Evolutionary conservation across 1,140 invertebrate species (phyloP).

Genomic region (Stenopsyche tienmushanensis): DNA sequence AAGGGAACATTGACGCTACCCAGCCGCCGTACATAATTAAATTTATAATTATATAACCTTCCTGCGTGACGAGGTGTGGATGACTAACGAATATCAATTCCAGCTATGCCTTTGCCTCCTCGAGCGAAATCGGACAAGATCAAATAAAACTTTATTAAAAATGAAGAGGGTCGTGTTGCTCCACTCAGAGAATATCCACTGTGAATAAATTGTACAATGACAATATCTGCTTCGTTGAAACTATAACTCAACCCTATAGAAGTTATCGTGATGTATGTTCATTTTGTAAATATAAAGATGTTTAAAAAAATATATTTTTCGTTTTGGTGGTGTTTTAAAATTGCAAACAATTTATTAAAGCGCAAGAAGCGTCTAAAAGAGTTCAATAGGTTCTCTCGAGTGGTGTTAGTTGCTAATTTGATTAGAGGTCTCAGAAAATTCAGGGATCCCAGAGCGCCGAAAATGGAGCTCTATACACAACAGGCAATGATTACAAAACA

Average conservation of each 20-base stretch:
- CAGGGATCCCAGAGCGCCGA: background rate
- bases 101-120: too few relatives aligned
- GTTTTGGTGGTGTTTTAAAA: background rate
- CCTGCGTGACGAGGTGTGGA: background rate
- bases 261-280: too few relatives aligned
- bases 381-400: too few relatives aligned
- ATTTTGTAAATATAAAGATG: too few relatives aligned
- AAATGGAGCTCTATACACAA: background rate
- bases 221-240: background rate
- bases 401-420: background rate
- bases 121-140: too few relatives aligned
- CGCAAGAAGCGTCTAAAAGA: too few relatives aligned
- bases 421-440: background rate
- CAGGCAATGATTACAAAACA: constrained; percentile 20
- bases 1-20: background rate
- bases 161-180: too few relatives aligned
- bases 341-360: too few relatives aligned
- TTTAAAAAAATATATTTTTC: background rate
- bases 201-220: too few relatives aligned
- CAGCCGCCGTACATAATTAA: constrained; percentile 4
- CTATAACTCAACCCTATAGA: background rate
- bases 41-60: background rate
- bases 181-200: too few relatives aligned
- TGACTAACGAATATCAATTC: constrained; percentile 3
- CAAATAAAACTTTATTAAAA: too few relatives aligned